Base-by-base conservation (phyloP, 2,888 invertebrate genomes). In the Poecilobothrus nobilitatus region DNA sequence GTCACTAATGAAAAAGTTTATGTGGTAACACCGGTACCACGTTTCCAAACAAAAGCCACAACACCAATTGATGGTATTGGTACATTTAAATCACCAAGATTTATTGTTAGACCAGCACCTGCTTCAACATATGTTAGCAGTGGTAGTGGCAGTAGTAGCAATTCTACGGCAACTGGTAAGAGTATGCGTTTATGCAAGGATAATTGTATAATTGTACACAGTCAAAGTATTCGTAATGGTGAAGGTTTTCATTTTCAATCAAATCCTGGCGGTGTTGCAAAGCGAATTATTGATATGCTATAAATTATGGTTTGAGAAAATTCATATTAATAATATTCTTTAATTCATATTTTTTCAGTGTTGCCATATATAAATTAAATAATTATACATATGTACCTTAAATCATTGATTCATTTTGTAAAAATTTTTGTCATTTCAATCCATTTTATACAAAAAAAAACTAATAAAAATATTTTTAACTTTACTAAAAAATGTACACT, bases 1-100 rank as follows among this genome's bases (percentile, higher is more conserved):
- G 81, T 88, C 70, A 91, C 90, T 6, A 89, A 89, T 75, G 92
- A 93, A 81, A 90, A 90, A 77, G 86, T 92, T 0, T 92, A 92
- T 74, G 90, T 93, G 1, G 92, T 93, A 0, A 93, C 93, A 5
- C 91, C 93, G 0, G 88, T 89, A 76, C 86, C 90, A 21, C 75
- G 73, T 67, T 71, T 71, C 7, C 74, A 75, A 5, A 71, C 74
- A 12, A 70, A 64, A 67, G 70, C 71, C 20, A 73, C 71, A 64
- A 69, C 63, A 5, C 9, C 72, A 74, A 9, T 41, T 71, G 76
- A 75, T 65, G 68, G 70, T 33, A 68, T 71, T 22, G 74, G 72
- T 9, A 66, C 69, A n/a, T 77, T 77, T 67, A 78, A 78, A 70
- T 78, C 77, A 76, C 77, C 86, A 3, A 81, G 86, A 74, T 87